Evolutionary conservation across 2,888 invertebrate species (phyloP).

Genomic region (Eudasyphora cyanicolor): DNA sequence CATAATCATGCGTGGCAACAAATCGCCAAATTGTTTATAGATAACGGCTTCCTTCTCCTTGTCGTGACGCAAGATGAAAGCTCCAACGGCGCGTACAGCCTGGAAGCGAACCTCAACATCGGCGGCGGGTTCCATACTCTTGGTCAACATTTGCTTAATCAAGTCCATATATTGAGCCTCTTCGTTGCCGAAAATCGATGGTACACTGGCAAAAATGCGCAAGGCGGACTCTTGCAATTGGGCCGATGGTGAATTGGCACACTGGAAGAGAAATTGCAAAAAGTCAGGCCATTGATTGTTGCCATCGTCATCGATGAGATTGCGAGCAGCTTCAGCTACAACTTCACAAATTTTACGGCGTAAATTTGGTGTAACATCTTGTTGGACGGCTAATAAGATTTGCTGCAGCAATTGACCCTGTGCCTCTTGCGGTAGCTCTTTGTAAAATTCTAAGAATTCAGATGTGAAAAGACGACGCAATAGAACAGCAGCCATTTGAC

Average conservation of each 20-base stretch:
- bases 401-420: constrained; percentile 93
- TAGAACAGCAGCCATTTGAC: constrained; percentile 96
- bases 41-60: constrained; percentile 93
- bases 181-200: constrained; percentile 97
- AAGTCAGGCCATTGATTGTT: constrained; percentile 98
- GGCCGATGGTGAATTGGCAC: constrained; percentile 91
- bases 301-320: constrained; percentile 96
- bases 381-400: constrained; percentile 90
- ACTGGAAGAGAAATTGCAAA: constrained; percentile 95
- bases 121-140: constrained; percentile 87
- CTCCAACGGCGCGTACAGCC: constrained; percentile 90
- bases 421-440: constrained; percentile 91
- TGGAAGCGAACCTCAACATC: constrained; percentile 89
- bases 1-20: constrained; percentile 89
- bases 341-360: constrained; percentile 97
- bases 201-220: constrained; percentile 97
- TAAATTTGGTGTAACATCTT: constrained; percentile 88
- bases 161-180: constrained; percentile 94
- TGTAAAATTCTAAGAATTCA: constrained; percentile 95
- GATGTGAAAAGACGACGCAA: constrained; percentile 93
- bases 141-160: constrained; percentile 96
- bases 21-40: constrained; percentile 92
- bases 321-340: constrained; percentile 96
- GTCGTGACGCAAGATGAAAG: constrained; percentile 92
- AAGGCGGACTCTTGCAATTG: constrained; percentile 95